A percentile compares a stretch with the other conserved stretches of the same genome.
Evolutionary conservation across 2,888 invertebrate genomes (phyloP).

Genomic region (Crepidodera aurea): DNA sequence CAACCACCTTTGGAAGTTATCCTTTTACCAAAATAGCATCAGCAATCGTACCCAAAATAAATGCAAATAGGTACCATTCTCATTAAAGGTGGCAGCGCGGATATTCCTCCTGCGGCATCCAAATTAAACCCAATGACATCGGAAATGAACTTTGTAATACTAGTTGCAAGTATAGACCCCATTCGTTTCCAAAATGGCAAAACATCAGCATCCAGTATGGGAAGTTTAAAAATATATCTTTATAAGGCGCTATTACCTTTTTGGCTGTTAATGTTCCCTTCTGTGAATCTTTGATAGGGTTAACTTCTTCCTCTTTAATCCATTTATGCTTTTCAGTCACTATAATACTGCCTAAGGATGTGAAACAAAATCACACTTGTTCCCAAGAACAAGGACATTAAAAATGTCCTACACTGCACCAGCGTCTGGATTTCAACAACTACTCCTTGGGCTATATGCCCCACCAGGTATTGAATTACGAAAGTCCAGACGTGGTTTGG

Average conservation of each 20-base stretch:
- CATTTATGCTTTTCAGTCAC: constrained; percentile 70
- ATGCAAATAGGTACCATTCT: constrained; percentile 45
- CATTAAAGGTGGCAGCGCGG: constrained; percentile 45
- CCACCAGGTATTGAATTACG: too few species aligned
- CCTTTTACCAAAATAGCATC: constrained; percentile 43
- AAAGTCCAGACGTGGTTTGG: too few species aligned
- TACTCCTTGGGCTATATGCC: too few species aligned
- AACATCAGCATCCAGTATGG: constrained; percentile 41
- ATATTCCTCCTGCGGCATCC: constrained; percentile 45
- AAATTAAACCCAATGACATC: constrained; percentile 44
- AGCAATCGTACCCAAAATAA: constrained; percentile 45
- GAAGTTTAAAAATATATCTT: constrained; percentile 34
- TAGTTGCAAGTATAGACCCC: constrained; percentile 41
- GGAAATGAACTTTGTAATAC: constrained; percentile 40
- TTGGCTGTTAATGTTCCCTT: constrained; percentile 25
- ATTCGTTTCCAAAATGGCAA: constrained; percentile 45
- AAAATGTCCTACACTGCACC: too few species aligned
- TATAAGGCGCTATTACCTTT: constrained; percentile 42
- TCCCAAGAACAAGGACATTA: too few species aligned
- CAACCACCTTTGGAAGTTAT: constrained; percentile 36
- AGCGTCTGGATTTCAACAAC: too few species aligned
- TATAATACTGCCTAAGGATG: too few species aligned
- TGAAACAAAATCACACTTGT: too few species aligned
- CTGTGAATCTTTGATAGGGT: constrained; percentile 62
- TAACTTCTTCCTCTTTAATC: constrained; percentile 68